A percentile compares a stretch with the other conserved stretches of the same genome.
Evolutionary conservation across 92 coral and sea anemone species (phyloP).

Genomic region (Actinostola sp.): DNA sequence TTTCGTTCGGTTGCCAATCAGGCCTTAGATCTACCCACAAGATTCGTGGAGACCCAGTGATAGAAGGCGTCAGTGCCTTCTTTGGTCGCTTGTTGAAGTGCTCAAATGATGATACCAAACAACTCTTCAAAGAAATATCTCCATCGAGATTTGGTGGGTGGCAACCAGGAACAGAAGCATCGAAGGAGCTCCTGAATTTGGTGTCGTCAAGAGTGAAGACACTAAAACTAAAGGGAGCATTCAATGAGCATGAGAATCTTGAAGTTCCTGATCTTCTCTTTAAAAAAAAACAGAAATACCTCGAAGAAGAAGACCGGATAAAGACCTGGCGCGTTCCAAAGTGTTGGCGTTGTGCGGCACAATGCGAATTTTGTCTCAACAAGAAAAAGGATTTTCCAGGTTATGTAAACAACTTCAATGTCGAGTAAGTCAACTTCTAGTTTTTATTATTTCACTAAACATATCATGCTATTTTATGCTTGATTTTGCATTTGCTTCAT

Average conservation of each 20-base stretch:
- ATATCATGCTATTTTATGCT: too few relatives aligned
- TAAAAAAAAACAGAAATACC: slow-evolving; percentile 7
- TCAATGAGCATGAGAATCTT: slow-evolving; percentile 25
- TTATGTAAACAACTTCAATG: too few relatives aligned
- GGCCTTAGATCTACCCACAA: slow-evolving; percentile 33
- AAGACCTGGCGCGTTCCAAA: background rate
- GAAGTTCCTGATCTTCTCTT: slow-evolving; percentile 27
- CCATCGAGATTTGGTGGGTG: slow-evolving; percentile 33
- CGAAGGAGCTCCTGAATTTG: slow-evolving; percentile 50
- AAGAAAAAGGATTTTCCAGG: too few relatives aligned
- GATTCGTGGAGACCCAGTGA: slow-evolving; percentile 39
- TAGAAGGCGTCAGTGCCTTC: slow-evolving; percentile 38
- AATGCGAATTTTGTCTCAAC: slow-evolving; percentile 51
- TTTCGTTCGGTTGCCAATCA: slow-evolving; percentile 17
- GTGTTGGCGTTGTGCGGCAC: slow-evolving; percentile 55
- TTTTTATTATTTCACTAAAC: too few relatives aligned
- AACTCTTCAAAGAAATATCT: slow-evolving; percentile 26
- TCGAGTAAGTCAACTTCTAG: too few relatives aligned
- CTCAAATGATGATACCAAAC: slow-evolving; percentile 17
- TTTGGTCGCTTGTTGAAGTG: slow-evolving; percentile 35
- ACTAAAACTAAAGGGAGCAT: slow-evolving; percentile 9
- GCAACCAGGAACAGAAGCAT: slow-evolving; percentile 40
- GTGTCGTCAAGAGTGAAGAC: slow-evolving; percentile 44
- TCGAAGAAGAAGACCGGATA: slow-evolving; percentile 31
- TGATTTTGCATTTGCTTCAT: too few relatives aligned